Evolutionary conservation across 2,888 invertebrate species (phyloP), one percentile per base, ranked within the genome.

Genomic region (Caenorhabditis wallacei): DNA sequence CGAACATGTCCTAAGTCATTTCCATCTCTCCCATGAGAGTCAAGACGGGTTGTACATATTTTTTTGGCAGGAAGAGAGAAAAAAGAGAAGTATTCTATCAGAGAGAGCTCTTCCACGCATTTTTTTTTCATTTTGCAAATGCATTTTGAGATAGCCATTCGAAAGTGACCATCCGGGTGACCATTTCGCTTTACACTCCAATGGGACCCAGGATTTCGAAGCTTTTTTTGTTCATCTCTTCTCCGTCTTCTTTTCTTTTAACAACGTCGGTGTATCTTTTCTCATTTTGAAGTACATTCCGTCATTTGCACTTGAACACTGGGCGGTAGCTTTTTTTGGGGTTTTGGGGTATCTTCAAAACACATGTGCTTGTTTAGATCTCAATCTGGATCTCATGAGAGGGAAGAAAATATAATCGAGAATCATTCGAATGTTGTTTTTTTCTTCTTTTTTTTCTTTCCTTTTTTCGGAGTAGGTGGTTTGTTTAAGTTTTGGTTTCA

Each of bases 71-170:
- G 71, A 37, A 59, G n/a, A 59, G 30, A 16, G 24, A 56, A 24
- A 20, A 37, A 18, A 40, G 22, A 40, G 20, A 43, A 61, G 66
- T 72, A 61, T 63, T 63, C 68, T 59, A 68, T 78, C 78, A 78
- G 63, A 61, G 61, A 54, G 51, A 68, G 26, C 16, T 56, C 46
- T 24, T 37, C 40, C 46, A 53, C 63, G 40, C 54, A 35, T 66
- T 57, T 53, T 66, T 66, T 78, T 69, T 70, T 78, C 78, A 78
- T 78, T 78, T 69, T 69, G 69, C 69, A 61, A 78, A 78, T 78
- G 69, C 78, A 78, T 78, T 63, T 51, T 51, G 43, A 53, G 74
- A 72, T 74, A 54, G 74, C 54, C 72, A 64, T 56, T 63, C 72
- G 18, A 75, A 40, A 76, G 61, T 78, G 78, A 78, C 78, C 78